Conservation (phyloP, 2,888 invertebrate species). For the Chrysolina haemoptera region DNA sequence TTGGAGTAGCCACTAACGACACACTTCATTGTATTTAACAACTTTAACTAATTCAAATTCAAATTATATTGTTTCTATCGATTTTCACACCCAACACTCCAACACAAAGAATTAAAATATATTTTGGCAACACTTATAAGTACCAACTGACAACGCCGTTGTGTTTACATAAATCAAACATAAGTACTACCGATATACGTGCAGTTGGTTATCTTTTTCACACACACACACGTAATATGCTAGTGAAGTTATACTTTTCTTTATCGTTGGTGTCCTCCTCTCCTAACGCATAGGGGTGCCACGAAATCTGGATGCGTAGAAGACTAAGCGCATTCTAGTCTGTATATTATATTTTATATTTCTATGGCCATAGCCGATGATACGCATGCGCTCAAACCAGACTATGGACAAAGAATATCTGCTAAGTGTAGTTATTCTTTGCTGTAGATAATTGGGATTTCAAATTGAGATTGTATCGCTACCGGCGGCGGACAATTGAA, state of each 20-base stretch:
- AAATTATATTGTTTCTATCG: neutral
- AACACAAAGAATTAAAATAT: too few relatives aligned
- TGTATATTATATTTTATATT: neutral
- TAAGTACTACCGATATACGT: neutral
- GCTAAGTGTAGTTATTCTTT: too few relatives aligned
- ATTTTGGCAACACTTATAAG: too few relatives aligned
- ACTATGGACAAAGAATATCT: too few relatives aligned
- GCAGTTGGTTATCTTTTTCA: neutral
- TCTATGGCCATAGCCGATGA: too few relatives aligned
- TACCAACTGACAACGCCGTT: too few relatives aligned
- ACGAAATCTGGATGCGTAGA: neutral
- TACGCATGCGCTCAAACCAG: too few relatives aligned
- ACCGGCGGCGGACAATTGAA: neutral
- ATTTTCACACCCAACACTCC: neutral
- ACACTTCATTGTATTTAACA: neutral
- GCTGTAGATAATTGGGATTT: conserved; percentile 1
- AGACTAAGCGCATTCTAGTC: neutral
- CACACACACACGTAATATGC: neutral
- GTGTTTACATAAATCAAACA: neutral
- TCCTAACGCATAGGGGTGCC: neutral
- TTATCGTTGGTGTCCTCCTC: neutral
- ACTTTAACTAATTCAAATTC: neutral
- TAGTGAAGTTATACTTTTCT: neutral
- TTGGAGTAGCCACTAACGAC: neutral
- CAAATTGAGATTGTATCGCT: neutral